Evolutionary conservation across 1,140 invertebrate species (phyloP).

Genomic region (Macrotrachela quadricornifera): DNA sequence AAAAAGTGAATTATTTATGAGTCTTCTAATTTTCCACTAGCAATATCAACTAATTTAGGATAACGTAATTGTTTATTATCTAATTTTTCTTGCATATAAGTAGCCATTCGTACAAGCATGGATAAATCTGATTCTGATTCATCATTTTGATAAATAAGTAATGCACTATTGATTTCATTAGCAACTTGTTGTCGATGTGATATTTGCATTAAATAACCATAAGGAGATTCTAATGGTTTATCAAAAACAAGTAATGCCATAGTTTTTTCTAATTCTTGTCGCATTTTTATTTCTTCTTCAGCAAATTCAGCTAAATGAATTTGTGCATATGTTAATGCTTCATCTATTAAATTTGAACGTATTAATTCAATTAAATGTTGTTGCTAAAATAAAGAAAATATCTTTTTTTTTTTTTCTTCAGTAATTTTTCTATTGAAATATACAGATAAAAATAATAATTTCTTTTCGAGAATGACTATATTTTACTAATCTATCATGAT

Average conservation of each 20-base stretch:
- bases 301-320: conserved; percentile 70
- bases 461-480: background rate
- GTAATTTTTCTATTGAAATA: no score
- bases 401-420: background rate
- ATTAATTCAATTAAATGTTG: conserved; percentile 83
- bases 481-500: no score
- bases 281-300: conserved; percentile 50
- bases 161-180: conserved; percentile 84
- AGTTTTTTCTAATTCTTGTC: conserved; percentile 46
- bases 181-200: conserved; percentile 73
- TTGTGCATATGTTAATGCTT: conserved; percentile 80
- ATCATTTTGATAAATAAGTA: conserved; percentile 68
- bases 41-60: conserved; percentile 70
- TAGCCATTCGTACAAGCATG: conserved; percentile 65
- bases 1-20: no score
- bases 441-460: no score
- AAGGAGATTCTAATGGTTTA: conserved; percentile 75
- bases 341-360: conserved; percentile 64
- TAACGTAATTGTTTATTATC: conserved; percentile 76
- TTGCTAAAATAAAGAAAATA: conserved; percentile 40
- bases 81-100: conserved; percentile 82
- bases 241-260: conserved; percentile 84
- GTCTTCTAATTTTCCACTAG: conserved; percentile 43
- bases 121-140: conserved; percentile 65
- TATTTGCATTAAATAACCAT: conserved; percentile 72